Conservation (phyloP, 2,113 vertebrate genomes). For the Rhadina sibilatrix region DNA sequence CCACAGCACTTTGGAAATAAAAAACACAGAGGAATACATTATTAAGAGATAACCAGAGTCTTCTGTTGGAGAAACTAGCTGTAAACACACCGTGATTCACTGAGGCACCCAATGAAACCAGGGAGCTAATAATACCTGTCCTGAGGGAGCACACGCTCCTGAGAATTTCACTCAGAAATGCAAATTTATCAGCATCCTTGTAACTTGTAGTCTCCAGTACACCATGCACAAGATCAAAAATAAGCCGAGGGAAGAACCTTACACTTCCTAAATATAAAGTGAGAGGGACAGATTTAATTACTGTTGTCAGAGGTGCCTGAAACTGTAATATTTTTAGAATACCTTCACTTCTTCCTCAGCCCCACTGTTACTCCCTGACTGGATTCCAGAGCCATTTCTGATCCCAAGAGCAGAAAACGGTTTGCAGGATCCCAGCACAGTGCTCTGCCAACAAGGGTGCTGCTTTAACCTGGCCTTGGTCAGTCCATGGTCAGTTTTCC, state of each 20-base stretch:
- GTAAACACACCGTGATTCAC: slow-evolving; percentile 62
- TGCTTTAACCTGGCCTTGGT: not conserved
- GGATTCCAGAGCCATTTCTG: not conserved
- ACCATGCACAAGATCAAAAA: not conserved
- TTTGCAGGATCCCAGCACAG: not conserved
- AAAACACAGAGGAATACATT: slow-evolving; percentile 53
- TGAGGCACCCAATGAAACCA: slow-evolving; percentile 68
- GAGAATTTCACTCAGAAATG: slow-evolving; percentile 27
- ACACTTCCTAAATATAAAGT: not conserved
- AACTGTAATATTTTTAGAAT: not conserved
- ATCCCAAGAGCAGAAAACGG: not conserved
- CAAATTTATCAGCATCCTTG: not conserved
- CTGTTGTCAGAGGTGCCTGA: not conserved
- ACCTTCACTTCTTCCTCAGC: not conserved
- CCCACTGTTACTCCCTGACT: not conserved
- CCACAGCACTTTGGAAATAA: slow-evolving; percentile 60
- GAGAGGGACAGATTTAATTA: not conserved
- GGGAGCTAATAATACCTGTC: slow-evolving; percentile 56
- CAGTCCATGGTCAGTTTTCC: not conserved
- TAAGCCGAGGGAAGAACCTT: not conserved
- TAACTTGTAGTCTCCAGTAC: not conserved
- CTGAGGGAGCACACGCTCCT: not conserved
- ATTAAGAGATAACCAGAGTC: slow-evolving; percentile 55
- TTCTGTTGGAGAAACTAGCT: slow-evolving; percentile 37
- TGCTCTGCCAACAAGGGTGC: fast-evolving